Base-by-base conservation (phyloP, 1,140 invertebrate species). In the Bombus fervidus region DNA sequence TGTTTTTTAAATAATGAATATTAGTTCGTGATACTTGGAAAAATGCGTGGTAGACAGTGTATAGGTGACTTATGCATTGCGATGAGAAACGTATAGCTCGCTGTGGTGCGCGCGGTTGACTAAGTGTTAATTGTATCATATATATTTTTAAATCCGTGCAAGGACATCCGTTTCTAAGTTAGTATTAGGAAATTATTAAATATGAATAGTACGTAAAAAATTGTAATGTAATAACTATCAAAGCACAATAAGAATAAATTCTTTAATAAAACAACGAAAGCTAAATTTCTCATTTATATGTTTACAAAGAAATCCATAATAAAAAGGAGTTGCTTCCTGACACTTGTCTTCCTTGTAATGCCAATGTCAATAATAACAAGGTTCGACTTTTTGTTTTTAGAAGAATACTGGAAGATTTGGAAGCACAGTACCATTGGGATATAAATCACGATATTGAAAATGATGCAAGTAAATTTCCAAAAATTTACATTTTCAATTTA, bases 321-420 rank as follows among this genome's bases (percentile, higher is more conserved):
- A 64, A 72, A 13, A 77, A 72, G 15, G 41, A 77, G 75, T 10
- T 64, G 31, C 57, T 76, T 80, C 78, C 83, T n/a, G 57, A 74
- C 62, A 64, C 39, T 80, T 78, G 18, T 69, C 0, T 18, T 39
- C 5, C 47, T 37, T 53, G 3, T 15, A 59, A 66, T 13, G 4
- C 28, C 22, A 37, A 13, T 53, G 28, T 12, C 12, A 64, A 64
- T 47, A 80, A 80, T 85, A 80, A 85, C 47, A n/a, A 43, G 25
- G 39, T n/a, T 43, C 53, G 80, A 72, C 83, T 69, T 88, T 88
- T 88, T 85, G 68, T 87, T 88, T 88, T 31, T 88, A 87, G 86
- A 88, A 87, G 64, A 80, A 64, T 88, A 80, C 81, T 84, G 81
- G 81, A 85, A 64, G 81, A 87, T 76, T 76, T 59, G 72, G 86